Evolutionary conservation across 2,888 invertebrate genomes (phyloP).

Genomic region (Nomada fabriciana): DNA sequence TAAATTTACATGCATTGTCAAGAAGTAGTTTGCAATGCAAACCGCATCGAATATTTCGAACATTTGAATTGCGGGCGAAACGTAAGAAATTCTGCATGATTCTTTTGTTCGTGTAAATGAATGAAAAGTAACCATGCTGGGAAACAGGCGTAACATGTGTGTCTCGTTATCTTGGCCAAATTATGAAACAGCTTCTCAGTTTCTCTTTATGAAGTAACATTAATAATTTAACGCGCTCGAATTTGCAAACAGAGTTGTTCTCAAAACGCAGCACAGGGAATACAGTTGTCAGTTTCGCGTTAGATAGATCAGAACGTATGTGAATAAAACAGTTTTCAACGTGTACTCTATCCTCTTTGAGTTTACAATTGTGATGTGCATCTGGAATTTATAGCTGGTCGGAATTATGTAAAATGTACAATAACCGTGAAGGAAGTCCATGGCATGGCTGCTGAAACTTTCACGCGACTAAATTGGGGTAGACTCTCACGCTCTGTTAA

Average conservation of each 20-base stretch:
- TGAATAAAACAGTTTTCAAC: background rate
- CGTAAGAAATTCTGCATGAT: background rate
- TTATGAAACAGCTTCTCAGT: background rate
- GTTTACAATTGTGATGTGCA: background rate
- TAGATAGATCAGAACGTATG: background rate
- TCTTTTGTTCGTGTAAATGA: background rate
- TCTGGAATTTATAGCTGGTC: constrained; percentile 9
- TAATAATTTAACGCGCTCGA: background rate
- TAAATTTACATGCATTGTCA: constrained; percentile 47
- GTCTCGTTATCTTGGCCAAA: too few species aligned
- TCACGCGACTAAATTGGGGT: constrained; percentile 22
- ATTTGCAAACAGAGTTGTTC: background rate
- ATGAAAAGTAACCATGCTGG: background rate
- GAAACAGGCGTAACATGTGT: background rate
- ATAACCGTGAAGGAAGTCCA: constrained; percentile 22
- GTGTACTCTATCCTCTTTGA: constrained; percentile 2
- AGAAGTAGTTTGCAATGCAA: constrained; percentile 20
- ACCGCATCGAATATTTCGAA: constrained; percentile 7
- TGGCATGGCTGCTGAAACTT: constrained; percentile 12
- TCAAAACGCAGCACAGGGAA: too few species aligned
- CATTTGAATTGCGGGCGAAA: constrained; percentile 31
- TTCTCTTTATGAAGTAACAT: background rate
- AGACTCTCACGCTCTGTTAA: background rate
- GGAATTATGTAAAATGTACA: constrained; percentile 36
- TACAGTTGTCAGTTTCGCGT: background rate